These are phyloP conservation scores for Nasonia vitripennis DNA, from an alignment of 1,140 invertebrate species.

Conservation along the genomic window DNA sequence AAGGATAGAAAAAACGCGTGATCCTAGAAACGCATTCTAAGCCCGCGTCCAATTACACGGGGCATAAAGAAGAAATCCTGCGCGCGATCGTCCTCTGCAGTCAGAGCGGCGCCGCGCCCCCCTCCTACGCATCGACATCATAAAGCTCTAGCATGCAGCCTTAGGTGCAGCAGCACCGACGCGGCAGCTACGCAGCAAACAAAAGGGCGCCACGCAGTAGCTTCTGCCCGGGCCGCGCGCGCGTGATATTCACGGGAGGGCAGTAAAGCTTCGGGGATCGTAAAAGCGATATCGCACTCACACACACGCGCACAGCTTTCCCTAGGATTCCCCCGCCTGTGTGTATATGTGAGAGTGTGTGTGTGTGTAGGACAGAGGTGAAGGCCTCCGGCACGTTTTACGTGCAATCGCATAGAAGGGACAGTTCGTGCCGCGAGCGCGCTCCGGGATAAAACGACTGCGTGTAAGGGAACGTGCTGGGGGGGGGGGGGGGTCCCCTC, in stretches of 20 bases:
- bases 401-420: constrained; percentile 40
- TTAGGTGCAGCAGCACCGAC: no score
- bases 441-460: not conserved
- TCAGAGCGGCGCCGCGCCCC: no score
- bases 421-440: not conserved
- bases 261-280: constrained; percentile 52
- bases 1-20: no score
- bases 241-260: constrained; percentile 54
- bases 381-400: constrained; percentile 26
- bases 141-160: no score
- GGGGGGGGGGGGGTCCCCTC: no score
- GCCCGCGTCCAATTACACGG: not conserved
- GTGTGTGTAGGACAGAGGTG: not conserved
- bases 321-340: not conserved
- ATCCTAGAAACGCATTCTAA: not conserved
- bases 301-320: not conserved
- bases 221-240: constrained; percentile 39
- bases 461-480: not conserved
- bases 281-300: constrained; percentile 55
- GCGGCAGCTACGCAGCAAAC: not conserved
- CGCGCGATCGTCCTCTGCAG: not conserved
- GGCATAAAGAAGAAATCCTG: not conserved
- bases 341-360: no score
- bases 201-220: not conserved
- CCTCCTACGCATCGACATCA: no score